A percentile compares a stretch with the other conserved stretches of the same genome.
Evolutionary conservation across 2,797 vertebrate genomes (phyloP).

Genomic region (Anisognathus igniventris): DNA sequence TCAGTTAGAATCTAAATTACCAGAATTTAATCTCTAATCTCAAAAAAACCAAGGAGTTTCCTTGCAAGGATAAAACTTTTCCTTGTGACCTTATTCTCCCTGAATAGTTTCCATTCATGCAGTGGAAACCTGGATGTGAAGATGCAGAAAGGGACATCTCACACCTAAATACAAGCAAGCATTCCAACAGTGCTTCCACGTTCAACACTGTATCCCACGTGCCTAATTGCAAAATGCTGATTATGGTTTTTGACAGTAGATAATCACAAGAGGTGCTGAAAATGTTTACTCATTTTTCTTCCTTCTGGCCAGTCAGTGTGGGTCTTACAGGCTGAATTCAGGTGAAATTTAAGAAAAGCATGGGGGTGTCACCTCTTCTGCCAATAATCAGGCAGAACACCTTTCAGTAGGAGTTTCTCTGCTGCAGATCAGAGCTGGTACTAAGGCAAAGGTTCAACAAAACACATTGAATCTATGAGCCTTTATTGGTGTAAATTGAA

Average conservation of each 20-base stretch:
- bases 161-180: not conserved
- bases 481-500: not conserved
- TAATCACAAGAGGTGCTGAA: not conserved
- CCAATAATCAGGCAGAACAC: not conserved
- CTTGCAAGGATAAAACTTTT: not conserved
- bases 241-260: not conserved
- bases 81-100: not conserved
- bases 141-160: not conserved
- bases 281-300: not conserved
- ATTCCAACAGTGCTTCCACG: not conserved
- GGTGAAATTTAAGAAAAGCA: not conserved
- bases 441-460: not conserved
- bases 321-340: not conserved
- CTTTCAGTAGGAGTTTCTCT: not conserved
- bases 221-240: not conserved
- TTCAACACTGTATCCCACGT: fast-evolving
- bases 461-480: not conserved
- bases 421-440: not conserved
- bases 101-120: not conserved
- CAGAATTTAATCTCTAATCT: not conserved
- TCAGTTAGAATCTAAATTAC: not conserved
- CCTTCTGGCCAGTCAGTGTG: not conserved
- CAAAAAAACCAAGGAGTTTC: not conserved
- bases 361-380: not conserved
- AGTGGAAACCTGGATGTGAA: not conserved